Evolutionary conservation across 2,113 vertebrate species (phyloP), one percentile per base, ranked within the genome.

Genomic region (Recurvirostra avosetta): DNA sequence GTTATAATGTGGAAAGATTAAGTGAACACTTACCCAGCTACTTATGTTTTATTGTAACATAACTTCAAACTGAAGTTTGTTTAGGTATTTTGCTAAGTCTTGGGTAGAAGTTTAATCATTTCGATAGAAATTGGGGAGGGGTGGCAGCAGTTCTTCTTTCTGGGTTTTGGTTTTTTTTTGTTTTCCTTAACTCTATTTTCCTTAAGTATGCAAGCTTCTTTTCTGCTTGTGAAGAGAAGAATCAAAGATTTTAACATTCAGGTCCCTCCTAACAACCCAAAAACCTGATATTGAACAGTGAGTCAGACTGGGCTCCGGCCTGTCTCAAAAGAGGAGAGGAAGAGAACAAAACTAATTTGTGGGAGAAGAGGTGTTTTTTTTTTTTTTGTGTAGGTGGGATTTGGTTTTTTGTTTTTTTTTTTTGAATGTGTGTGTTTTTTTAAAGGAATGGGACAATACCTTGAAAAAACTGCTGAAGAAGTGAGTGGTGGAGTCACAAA

Each of bases 1-100:
- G 8, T 81, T 66, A 4, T 13, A 85, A 61, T 38, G 7, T 0
- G 0, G 53, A 45, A 45, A 76, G n/a, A 67, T 67, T 22, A 62
- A 72, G 22, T 34, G 43, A 15, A 47, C 25, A 5, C 22, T 50
- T 73, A 50, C 4, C 9, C 43, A 58, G 27, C 30, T 79, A 25
- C 8, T 12, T 19, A 5, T 19, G 7, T 72, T 90, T 76, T 73
- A 32, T n/a, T 17, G 3, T 55, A 77, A 52, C 9, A 77, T 49
- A 20, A 8, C 58, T 86, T 55, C 25, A 61, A 25, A n/a, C 68
- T 77, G 34, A 52, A 70, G 66, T 72, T 79, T 61, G 8, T 85
- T 74, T 62, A 22, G 6, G 11, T 49, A 6, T 70, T 73, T 36
- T 68, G 19, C 22, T 38, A 19, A 29, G 17, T 63, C n/a, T 90